phyloP scores from a whole-genome alignment of 1,140 invertebrate species.

The Drosophila ercepeae region DNA sequence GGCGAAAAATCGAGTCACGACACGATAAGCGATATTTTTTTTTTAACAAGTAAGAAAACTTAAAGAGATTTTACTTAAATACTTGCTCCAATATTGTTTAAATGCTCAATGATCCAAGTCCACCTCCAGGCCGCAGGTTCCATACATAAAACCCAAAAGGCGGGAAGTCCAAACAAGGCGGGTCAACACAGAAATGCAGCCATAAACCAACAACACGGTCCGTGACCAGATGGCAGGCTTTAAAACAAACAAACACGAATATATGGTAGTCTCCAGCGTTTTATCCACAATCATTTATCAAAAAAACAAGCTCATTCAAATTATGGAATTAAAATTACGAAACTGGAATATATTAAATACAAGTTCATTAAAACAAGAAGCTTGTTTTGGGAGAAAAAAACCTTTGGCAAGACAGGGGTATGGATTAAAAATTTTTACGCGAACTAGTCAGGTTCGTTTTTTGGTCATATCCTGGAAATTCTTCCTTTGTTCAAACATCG shows the following conservation, averaged over 20 bases:
- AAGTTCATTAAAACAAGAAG: neutral
- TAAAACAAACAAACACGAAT: constrained; percentile 3
- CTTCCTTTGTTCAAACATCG: neutral
- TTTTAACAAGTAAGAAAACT: too few species aligned
- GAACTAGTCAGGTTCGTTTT: too few species aligned
- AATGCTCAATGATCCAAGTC: too few species aligned
- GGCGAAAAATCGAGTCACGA: neutral
- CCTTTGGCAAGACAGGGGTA: too few species aligned
- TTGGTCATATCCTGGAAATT: neutral
- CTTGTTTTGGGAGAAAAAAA: neutral
- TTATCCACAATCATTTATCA: neutral
- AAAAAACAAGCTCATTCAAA: neutral
- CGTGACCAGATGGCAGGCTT: constrained; percentile 33
- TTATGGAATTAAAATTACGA: neutral
- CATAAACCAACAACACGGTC: constrained; percentile 50
- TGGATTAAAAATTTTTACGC: too few species aligned
- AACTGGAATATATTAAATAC: neutral
- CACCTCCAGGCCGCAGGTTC: neutral
- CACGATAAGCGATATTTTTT: neutral
- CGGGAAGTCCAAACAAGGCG: constrained; percentile 15
- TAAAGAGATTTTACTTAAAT: too few species aligned
- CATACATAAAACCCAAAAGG: too few species aligned
- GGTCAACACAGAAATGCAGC: constrained; percentile 51
- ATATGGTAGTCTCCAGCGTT: neutral
- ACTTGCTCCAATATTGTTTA: too few species aligned